Evolutionary conservation across 2,888 invertebrate genomes (phyloP).

Genomic region (Andrena marginata): DNA sequence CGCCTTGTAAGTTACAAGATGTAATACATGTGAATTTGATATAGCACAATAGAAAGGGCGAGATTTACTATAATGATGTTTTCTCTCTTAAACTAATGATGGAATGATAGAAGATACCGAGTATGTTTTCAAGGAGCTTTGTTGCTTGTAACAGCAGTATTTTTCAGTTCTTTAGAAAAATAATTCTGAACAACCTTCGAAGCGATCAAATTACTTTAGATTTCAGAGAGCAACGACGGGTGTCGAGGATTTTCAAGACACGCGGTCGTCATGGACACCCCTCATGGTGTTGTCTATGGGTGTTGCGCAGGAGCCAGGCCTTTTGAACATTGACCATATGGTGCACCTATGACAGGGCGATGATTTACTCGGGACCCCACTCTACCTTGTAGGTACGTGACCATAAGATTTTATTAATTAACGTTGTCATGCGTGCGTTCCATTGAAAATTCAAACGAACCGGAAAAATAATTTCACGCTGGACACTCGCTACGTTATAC

Average conservation of each 20-base stretch:
- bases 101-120: no score
- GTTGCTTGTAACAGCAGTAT: neutral
- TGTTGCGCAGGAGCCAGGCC: conserved; percentile 52
- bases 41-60: no score
- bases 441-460: conserved; percentile 19
- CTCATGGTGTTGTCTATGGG: conserved; percentile 43
- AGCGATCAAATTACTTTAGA: neutral
- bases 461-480: conserved; percentile 52
- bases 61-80: no score
- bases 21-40: no score
- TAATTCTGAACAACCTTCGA: neutral
- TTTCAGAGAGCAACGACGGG: neutral
- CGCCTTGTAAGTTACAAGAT: no score
- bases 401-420: conserved; percentile 79
- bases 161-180: neutral
- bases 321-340: conserved; percentile 79
- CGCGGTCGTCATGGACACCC: conserved; percentile 70
- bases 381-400: conserved; percentile 63
- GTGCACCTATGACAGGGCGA: conserved; percentile 64
- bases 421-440: conserved; percentile 50
- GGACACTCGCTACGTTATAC: conserved; percentile 22
- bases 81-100: no score
- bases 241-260: conserved; percentile 43
- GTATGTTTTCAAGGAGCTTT: neutral
- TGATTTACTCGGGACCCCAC: conserved; percentile 77